Conservation (phyloP, 2,888 invertebrate species). For the Pherbina coryleti region DNA sequence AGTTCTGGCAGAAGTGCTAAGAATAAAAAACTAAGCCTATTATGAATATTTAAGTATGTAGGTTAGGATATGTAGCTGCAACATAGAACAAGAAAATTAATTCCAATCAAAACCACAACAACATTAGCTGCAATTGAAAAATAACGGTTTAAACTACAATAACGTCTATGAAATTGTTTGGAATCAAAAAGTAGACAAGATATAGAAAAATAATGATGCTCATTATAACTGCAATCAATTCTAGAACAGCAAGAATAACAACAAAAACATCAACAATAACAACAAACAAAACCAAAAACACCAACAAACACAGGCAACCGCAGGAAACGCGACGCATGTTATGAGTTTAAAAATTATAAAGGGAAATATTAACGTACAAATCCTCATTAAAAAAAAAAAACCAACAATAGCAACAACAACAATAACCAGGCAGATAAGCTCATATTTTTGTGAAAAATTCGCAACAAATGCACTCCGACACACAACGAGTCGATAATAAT, state of each 20-base stretch:
- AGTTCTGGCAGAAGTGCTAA: too few species aligned
- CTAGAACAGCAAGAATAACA: constrained; percentile 19
- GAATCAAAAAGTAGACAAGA: too few species aligned
- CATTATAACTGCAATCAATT: constrained; percentile 54
- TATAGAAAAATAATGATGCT: constrained; percentile 54
- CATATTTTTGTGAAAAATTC: constrained; percentile 1
- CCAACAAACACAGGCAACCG: constrained; percentile 20
- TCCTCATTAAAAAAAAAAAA: constrained; percentile 7
- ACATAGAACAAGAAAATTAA: too few species aligned
- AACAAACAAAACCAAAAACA: constrained; percentile 5
- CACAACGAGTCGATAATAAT: constrained; percentile 50
- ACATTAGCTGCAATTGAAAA: too few species aligned
- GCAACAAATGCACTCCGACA: neutral
- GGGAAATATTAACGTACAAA: constrained; percentile 1
- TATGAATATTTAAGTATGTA: too few species aligned
- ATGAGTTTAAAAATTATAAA: neutral
- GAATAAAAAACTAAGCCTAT: too few species aligned
- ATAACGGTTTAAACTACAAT: too few species aligned
- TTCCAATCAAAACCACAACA: too few species aligned
- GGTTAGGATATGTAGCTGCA: too few species aligned
- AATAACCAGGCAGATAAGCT: neutral
- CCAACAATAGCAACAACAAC: neutral
- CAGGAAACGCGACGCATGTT: constrained; percentile 55
- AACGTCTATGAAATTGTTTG: too few species aligned
- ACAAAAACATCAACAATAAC: constrained; percentile 27